These are phyloP conservation scores for Drosophila willistoni DNA, from an alignment of 1,140 invertebrate genomes.

Conservation along the genomic window DNA sequence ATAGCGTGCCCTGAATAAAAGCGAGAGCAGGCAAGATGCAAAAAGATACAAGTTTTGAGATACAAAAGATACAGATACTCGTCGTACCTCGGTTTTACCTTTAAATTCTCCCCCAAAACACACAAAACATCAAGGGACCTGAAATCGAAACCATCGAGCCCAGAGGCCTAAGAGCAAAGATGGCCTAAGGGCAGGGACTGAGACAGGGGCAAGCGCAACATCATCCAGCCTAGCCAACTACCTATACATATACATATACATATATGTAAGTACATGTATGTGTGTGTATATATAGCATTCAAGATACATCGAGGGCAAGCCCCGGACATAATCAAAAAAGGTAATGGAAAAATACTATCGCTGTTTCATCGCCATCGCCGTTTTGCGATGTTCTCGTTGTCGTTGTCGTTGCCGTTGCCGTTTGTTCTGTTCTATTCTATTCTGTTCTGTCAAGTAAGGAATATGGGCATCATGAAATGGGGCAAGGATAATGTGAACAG, in stretches of 20 bases:
- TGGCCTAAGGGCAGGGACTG: neutral
- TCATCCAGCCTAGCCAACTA: neutral
- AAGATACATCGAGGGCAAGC: conserved; percentile 32
- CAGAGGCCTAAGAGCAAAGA: neutral
- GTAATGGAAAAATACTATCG: conserved; percentile 77
- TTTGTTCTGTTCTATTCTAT: no score
- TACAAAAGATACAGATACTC: conserved; percentile 34
- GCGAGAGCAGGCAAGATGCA: conserved; percentile 48
- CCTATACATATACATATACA: neutral
- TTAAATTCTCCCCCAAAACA: conserved; percentile 14
- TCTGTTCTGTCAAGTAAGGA: conserved; percentile 3
- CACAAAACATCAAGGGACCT: conserved; percentile 27
- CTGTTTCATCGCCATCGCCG: conserved; percentile 18
- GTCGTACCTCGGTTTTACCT: conserved; percentile 13
- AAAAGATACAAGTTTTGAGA: conserved; percentile 49
- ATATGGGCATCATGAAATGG: conserved; percentile 13
- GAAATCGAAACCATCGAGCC: conserved; percentile 18
- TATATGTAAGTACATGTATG: neutral
- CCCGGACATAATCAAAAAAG: conserved; percentile 70
- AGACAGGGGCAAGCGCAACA: neutral
- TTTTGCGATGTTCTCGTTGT: neutral
- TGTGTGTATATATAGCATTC: neutral
- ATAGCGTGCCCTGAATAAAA: conserved; percentile 60
- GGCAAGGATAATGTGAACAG: neutral
- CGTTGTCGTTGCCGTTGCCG: no score